Evolutionary conservation across 2,888 invertebrate genomes (phyloP), one percentile per base, ranked within the genome.

Genomic region (Drosophila prostipennis): DNA sequence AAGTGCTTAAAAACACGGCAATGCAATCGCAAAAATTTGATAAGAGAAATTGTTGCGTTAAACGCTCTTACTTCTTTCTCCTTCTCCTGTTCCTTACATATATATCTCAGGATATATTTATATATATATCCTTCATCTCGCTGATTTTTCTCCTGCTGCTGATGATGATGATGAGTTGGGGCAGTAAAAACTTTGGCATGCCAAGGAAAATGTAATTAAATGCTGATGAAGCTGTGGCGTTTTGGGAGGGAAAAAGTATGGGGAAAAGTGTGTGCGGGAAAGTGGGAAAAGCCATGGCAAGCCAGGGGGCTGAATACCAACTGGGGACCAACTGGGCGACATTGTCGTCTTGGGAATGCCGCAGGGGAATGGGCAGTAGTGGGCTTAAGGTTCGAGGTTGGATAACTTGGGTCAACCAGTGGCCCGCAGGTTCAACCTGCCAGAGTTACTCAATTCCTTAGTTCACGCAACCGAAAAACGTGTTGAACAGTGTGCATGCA

Each of bases 381-480:
- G 32, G 32, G 32, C 32, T 34, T 11, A 13, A 11, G 14, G 45
- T 40, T 16, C 4, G 53, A 40, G 32, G 34, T 14, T 13, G 59
- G 14, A 40, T 23, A 37, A 68, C 69, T 57, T 51, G 23, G 60
- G 73, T 23, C 68, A 53, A 13, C 45, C 43, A 23, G 32, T 34
- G 45, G 63, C 45, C 60, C 53, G 67, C 46, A 65, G 68, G 64
- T 67, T 43, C 45, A 14, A n/a, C 49, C 52, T 51, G 53, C 52
- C 45, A 56, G 32, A 16, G 73, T 81, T 81, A 79, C 87, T 87
- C 87, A 87, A 82, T 82, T 85, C 79, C 82, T 76, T 76, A 85
- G 85, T 79, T 81, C 82, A 77, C 77, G 85, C 81, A 80, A 87
- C 49, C 63, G 73, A 71, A 87, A 84, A 79, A 75, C 87, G 82